Base-by-base conservation (phyloP, 2,113 vertebrate genomes). In the Oreochromis niloticus region DNA sequence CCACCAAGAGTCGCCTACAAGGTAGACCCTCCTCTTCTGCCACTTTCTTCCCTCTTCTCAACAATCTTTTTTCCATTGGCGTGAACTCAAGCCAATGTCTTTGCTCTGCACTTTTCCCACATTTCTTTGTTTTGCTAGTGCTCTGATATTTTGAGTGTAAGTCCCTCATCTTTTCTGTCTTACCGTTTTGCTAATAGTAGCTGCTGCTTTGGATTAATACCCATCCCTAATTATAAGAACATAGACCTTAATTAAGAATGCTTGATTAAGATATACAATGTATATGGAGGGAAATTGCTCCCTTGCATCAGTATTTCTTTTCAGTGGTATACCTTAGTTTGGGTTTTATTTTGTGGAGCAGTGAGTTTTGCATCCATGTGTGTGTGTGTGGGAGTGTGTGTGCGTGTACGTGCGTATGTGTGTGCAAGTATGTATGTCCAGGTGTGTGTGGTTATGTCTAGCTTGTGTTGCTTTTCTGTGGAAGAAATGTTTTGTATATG, bases 1-100 rank as follows among this genome's bases (percentile, higher is more conserved):
- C 98, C 98, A 34, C 98, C 98, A 95, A 97, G 98, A 89, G 96
- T 99, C 96, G 98, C 98, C 91, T 99, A 99, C 97, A 99, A 99
- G 98, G 98, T 99, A 99, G 98, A 97, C 93, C 91, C 93, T 93
- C 90, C 88, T 86, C 84, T 89, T 89, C 88, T 57, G 87, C 88
- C 83, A 82, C 81, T 86, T 93, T 87, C 66, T 84, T 87, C 87
- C 88, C 88, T 92, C 30, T 93, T 73, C 84, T 91, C 85, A 0
- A 85, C 85, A 85, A 52, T 81, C 75, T 94, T 81, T 94, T 92
- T 94, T 88, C 87, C 84, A 88, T 94, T 95, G 93, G 94, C 90
- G 91, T 94, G 78, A 90, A 79, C 88, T 91, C 89, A 90, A 87
- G 94, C 92, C 93, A 94, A 89, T 92, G 88, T 94, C 84, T 96